Percentiles rank a stretch among this genome's conserved stretches.
Evolutionary conservation across 1,140 invertebrate genomes (phyloP).

Genomic region (Drosophila mayri): DNA sequence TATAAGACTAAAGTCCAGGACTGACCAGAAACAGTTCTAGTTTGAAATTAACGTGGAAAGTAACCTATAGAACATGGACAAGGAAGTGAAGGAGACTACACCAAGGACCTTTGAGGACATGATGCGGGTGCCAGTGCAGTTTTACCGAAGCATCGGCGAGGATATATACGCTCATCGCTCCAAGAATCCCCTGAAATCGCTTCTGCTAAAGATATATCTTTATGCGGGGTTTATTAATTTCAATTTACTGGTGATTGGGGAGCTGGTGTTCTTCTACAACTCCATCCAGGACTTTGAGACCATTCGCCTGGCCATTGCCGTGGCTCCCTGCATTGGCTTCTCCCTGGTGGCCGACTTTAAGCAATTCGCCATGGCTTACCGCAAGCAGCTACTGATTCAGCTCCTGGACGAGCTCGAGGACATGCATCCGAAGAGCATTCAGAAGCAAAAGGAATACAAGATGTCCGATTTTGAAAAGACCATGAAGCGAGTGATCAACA

Average conservation of each 20-base stretch:
- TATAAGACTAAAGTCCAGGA: conserved; percentile 31
- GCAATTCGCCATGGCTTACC: conserved; percentile 54
- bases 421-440: conserved; percentile 66
- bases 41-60: not conserved
- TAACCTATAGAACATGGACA: conserved; percentile 31
- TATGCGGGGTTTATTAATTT: conserved; percentile 76
- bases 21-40: conserved; percentile 33
- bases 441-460: conserved; percentile 49
- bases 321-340: conserved; percentile 81
- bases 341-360: conserved; percentile 76
- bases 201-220: conserved; percentile 60
- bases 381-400: conserved; percentile 40
- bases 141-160: conserved; percentile 74
- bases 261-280: conserved; percentile 68
- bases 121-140: conserved; percentile 66
- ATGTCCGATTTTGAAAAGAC: conserved; percentile 53
- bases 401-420: conserved; percentile 69
- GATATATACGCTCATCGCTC: conserved; percentile 77
- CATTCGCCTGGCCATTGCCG: conserved; percentile 67
- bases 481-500: conserved; percentile 69
- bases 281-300: conserved; percentile 67
- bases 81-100: conserved; percentile 3
- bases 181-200: conserved; percentile 24
- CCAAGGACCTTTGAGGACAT: conserved; percentile 59
- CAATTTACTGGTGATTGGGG: conserved; percentile 68